A percentile compares a stretch with the other conserved stretches of the same genome.
These are phyloP conservation scores for Chelonoidis abingdonii DNA, from an alignment of 2,113 vertebrate species.

Conservation along the genomic window DNA sequence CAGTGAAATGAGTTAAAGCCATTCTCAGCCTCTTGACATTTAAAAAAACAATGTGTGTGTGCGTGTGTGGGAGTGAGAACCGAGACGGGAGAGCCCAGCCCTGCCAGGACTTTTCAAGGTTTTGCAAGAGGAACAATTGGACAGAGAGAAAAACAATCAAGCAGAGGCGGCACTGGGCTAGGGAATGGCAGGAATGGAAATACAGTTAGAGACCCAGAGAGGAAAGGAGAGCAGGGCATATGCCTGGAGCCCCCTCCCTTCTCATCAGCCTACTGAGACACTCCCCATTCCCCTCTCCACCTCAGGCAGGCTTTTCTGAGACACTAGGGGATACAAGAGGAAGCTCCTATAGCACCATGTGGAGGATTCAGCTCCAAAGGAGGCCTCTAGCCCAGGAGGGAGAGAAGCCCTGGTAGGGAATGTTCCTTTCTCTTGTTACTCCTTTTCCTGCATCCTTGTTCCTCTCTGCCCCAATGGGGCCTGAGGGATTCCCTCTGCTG, in stretches of 20 bases:
- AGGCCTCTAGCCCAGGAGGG: background rate
- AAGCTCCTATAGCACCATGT: accelerated
- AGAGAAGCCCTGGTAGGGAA: background rate
- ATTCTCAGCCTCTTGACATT: accelerated
- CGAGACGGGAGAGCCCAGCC: background rate
- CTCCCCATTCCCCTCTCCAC: background rate
- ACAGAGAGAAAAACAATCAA: constrained; percentile 43
- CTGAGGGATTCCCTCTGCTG: background rate
- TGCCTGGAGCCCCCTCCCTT: background rate
- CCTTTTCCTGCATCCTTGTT: background rate
- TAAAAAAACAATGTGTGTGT: background rate
- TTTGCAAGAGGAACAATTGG: constrained; percentile 55
- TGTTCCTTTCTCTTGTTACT: background rate
- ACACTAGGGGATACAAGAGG: background rate
- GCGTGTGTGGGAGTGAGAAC: background rate
- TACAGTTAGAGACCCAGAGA: background rate
- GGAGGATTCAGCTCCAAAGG: background rate
- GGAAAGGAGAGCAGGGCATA: background rate
- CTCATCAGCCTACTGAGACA: background rate
- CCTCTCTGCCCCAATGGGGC: background rate
- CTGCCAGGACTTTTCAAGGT: constrained; percentile 41
- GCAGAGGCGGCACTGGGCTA: background rate
- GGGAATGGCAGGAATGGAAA: background rate
- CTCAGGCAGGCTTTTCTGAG: background rate
- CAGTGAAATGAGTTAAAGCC: accelerated